Base-by-base conservation (phyloP, 64 coral and sea anemone species). In the Astreopora myriophthalma region DNA sequence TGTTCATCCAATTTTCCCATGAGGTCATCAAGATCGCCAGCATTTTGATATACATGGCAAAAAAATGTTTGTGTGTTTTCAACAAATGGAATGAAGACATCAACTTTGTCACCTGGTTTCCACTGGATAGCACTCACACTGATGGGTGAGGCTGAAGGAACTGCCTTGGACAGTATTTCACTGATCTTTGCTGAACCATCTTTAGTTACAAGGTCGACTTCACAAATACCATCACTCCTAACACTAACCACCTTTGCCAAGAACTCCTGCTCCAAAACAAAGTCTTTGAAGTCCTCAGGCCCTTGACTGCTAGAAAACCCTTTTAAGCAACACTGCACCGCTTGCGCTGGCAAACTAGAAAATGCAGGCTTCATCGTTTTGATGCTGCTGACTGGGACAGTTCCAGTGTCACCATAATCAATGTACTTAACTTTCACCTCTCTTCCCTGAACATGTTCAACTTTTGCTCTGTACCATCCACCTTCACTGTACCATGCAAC, bases 401-500 rank as follows among this genome's bases (percentile, higher is more conserved):
- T 75, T 67, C 93, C 93, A 30, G 46, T 88, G 76, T 99, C 95
- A 48, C 97, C 97, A 74, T 99, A 99, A 68, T 99, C 97, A 32
- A 99, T 74, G 63, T 95, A 95, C 48, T 79, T 90, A 1, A 99
- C 87, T 73, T 93, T 88, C 22, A 55, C 34, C 3, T 87, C 86
- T 7, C 34, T 71, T 16, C 71, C 58, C 30, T 77, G 82, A 37
- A 90, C 69, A 29, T 86, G 82, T 63, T 91, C 40, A n/a, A 99
- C 87, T 67, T 71, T 91, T 32, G 90, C 90, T 24, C 97, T 77
- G 57, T 99, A 99, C 97, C 97, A 99, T 6, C 71, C 86, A 8
- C 73, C 93, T 20, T 98, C 96, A 40, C 76, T 77, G 48, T 93
- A 98, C 75, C 61, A 90, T 29, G 96, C 93, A 30, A 69, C 52